phyloP scores from a whole-genome alignment of 2,888 invertebrate species.

The Petrolisthes cinctipes region DNA sequence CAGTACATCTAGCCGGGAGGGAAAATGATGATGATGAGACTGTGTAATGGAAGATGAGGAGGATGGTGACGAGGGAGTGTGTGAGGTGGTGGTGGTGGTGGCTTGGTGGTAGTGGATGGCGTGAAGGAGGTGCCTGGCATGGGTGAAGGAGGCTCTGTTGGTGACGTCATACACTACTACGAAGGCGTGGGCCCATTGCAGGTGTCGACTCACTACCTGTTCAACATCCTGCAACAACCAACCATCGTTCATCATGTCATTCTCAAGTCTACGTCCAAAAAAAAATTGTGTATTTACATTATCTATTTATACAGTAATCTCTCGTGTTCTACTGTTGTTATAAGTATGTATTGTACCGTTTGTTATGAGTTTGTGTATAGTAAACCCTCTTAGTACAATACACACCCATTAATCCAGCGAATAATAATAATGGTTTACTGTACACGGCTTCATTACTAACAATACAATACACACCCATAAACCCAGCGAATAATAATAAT shows the following conservation, averaged over 20 bases:
- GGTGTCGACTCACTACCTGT: conserved; percentile 79
- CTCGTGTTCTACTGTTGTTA: neutral
- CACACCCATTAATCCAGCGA: too few species aligned
- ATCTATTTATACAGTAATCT: neutral
- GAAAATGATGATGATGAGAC: neutral
- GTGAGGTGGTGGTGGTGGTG: neutral
- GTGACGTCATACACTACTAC: conserved; percentile 86
- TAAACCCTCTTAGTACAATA: too few species aligned
- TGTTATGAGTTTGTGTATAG: too few species aligned
- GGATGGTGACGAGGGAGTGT: neutral
- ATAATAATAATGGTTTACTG: too few species aligned
- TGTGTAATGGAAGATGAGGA: neutral
- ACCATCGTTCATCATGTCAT: too few species aligned
- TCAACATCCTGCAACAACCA: conserved; percentile 77
- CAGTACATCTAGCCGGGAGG: neutral
- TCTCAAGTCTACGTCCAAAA: neutral
- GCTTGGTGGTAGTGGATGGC: conserved; percentile 13
- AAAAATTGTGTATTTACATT: neutral
- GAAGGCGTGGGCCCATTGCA: conserved; percentile 86
- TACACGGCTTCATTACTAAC: too few species aligned
- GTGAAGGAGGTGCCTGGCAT: conserved; percentile 77
- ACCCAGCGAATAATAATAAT: too few species aligned
- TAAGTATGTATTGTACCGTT: too few species aligned
- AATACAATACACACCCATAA: too few species aligned
- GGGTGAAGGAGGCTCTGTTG: conserved; percentile 81